These are phyloP conservation scores for Ecliptopera silaceata DNA, from an alignment of 2,888 invertebrate species.

Conservation along the genomic window DNA sequence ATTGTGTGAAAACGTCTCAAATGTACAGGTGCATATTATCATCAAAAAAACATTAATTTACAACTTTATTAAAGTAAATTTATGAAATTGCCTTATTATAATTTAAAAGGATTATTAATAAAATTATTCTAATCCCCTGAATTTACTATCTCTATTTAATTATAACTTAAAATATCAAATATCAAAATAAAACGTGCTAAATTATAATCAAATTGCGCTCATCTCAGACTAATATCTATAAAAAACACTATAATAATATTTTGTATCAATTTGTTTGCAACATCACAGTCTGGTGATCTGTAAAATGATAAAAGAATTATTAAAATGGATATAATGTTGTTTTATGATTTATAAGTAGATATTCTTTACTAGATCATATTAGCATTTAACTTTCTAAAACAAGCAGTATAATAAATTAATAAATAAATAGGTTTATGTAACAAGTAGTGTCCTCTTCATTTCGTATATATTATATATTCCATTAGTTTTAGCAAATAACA, in stretches of 20 bases:
- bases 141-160: background rate
- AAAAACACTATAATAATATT: slow-evolving; percentile 18
- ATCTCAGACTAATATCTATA: slow-evolving; percentile 9
- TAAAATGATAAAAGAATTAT: slow-evolving; percentile 26
- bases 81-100: background rate
- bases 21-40: background rate
- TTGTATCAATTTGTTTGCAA: slow-evolving; percentile 14
- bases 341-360: slow-evolving; percentile 31
- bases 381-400: slow-evolving; percentile 33
- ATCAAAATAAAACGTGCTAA: slow-evolving; percentile 11
- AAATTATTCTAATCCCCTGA: background rate
- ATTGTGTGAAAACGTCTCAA: background rate
- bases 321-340: slow-evolving; percentile 23
- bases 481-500: too few relatives aligned
- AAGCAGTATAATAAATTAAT: too few relatives aligned
- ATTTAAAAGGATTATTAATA: background rate
- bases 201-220: slow-evolving; percentile 10
- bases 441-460: too few relatives aligned
- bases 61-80: background rate
- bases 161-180: slow-evolving; percentile 1
- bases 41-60: background rate
- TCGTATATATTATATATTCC: too few relatives aligned
- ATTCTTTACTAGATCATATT: slow-evolving; percentile 21
- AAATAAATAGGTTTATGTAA: too few relatives aligned
- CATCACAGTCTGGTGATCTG: slow-evolving; percentile 11